phyloP scores from a whole-genome alignment of 2,888 invertebrate genomes.

The Venusia cambrica region DNA sequence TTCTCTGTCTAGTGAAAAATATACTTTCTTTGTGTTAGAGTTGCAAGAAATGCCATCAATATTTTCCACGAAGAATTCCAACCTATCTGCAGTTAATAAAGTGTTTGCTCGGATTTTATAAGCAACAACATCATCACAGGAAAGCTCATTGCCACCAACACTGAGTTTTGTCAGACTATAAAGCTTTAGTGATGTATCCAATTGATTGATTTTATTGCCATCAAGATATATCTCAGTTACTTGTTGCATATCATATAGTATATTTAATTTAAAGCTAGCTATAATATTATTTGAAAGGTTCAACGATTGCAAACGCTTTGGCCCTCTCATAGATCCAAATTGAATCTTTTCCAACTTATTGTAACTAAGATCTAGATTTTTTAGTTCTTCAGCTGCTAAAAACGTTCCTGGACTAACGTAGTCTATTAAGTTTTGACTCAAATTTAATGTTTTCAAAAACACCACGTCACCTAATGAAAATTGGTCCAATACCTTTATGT shows the following conservation, averaged over 20 bases:
- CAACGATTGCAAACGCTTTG: not conserved
- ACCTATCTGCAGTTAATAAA: not conserved
- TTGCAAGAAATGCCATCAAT: slow-evolving; percentile 11
- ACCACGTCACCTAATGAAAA: slow-evolving; percentile 5
- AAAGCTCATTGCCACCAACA: slow-evolving; percentile 8
- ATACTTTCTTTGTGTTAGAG: too few relatives aligned
- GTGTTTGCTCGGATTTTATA: slow-evolving; percentile 1
- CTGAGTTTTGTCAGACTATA: slow-evolving; percentile 3
- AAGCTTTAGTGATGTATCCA: not conserved
- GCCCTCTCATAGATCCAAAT: slow-evolving; percentile 9
- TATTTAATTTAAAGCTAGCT: slow-evolving; percentile 8
- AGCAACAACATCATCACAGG: slow-evolving; percentile 8
- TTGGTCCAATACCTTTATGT: slow-evolving; percentile 8
- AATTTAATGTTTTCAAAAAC: slow-evolving; percentile 8
- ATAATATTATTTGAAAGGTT: slow-evolving; percentile 10
- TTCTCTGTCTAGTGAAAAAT: too few relatives aligned
- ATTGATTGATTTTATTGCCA: slow-evolving; percentile 8
- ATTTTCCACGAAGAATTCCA: slow-evolving; percentile 12
- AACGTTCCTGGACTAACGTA: slow-evolving; percentile 9
- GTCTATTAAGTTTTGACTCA: slow-evolving; percentile 10
- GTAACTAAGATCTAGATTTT: slow-evolving; percentile 8
- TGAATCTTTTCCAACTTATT: slow-evolving; percentile 9
- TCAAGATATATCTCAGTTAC: slow-evolving; percentile 9
- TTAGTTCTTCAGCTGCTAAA: not conserved
- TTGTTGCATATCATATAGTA: slow-evolving; percentile 7